Conservation (phyloP, 2,888 invertebrate genomes). For the Caradrina clavipalpis region DNA sequence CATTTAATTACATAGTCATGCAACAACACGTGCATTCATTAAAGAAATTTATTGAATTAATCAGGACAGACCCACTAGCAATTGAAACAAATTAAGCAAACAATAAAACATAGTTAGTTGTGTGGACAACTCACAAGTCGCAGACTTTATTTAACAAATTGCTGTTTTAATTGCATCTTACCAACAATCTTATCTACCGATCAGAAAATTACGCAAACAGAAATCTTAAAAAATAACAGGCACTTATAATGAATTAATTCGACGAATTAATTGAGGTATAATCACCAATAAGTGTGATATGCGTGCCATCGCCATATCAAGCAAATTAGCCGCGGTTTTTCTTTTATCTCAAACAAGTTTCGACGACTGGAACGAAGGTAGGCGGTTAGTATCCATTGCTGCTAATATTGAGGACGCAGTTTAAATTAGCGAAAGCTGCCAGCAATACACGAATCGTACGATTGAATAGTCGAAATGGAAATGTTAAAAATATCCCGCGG, state of each 20-base stretch:
- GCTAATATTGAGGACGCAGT: slow-evolving; percentile 29
- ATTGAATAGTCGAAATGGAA: slow-evolving; percentile 60
- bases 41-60: slow-evolving; percentile 77
- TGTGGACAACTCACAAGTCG: not conserved
- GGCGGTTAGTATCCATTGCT: slow-evolving; percentile 47
- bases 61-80: slow-evolving; percentile 43
- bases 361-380: slow-evolving; percentile 36
- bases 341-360: slow-evolving; percentile 70
- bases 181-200: slow-evolving; percentile 56
- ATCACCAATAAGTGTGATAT: slow-evolving; percentile 74
- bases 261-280: slow-evolving; percentile 74
- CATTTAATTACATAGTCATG: slow-evolving; percentile 83
- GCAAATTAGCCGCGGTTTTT: slow-evolving; percentile 75
- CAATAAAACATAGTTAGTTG: slow-evolving; percentile 19
- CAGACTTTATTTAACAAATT: slow-evolving; percentile 18
- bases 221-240: slow-evolving; percentile 59
- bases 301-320: slow-evolving; percentile 71
- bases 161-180: slow-evolving; percentile 35
- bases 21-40: slow-evolving; percentile 79
- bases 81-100: slow-evolving; percentile 30
- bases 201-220: slow-evolving; percentile 66
- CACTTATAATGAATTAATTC: slow-evolving; percentile 73
- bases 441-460: slow-evolving; percentile 52
- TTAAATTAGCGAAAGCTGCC: slow-evolving; percentile 37
- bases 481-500: slow-evolving; percentile 76